A percentile compares a stretch with the other conserved stretches of the same genome.
These are phyloP conservation scores for Scatophagus argus DNA, from an alignment of 2,113 vertebrate species.

Conservation along the genomic window DNA sequence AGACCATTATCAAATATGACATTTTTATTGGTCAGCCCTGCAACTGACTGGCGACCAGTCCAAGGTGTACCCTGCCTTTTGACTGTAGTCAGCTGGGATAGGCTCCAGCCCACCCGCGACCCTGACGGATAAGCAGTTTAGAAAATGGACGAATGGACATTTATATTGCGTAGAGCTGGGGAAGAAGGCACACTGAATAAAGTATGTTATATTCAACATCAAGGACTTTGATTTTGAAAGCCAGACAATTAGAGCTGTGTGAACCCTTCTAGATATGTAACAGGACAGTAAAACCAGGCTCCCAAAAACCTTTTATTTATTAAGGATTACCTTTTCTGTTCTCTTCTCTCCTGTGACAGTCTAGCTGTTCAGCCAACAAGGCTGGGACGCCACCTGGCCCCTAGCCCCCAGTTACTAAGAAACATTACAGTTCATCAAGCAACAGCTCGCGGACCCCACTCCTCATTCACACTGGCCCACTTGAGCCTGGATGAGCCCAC, in stretches of 20 bases:
- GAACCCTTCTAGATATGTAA: too few species aligned
- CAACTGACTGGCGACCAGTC: too few species aligned
- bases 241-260: background rate
- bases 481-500: slow-evolving; percentile 44
- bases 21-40: too few species aligned
- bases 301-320: background rate
- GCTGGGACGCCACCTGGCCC: slow-evolving; percentile 24
- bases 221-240: background rate
- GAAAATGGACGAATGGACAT: too few species aligned
- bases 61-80: too few species aligned
- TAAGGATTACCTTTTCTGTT: too few species aligned
- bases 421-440: slow-evolving; percentile 27
- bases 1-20: background rate
- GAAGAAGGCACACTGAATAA: background rate
- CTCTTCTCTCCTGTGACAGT: background rate
- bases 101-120: too few species aligned
- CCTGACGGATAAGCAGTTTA: too few species aligned
- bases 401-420: slow-evolving; percentile 2
- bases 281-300: background rate
- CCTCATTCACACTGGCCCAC: slow-evolving; percentile 19
- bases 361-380: slow-evolving; percentile 20
- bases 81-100: too few species aligned
- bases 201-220: background rate
- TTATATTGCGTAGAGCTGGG: background rate
- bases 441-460: slow-evolving; percentile 20